Conservation (phyloP, 2,797 vertebrate genomes). For the Xyrichtys novacula region DNA sequence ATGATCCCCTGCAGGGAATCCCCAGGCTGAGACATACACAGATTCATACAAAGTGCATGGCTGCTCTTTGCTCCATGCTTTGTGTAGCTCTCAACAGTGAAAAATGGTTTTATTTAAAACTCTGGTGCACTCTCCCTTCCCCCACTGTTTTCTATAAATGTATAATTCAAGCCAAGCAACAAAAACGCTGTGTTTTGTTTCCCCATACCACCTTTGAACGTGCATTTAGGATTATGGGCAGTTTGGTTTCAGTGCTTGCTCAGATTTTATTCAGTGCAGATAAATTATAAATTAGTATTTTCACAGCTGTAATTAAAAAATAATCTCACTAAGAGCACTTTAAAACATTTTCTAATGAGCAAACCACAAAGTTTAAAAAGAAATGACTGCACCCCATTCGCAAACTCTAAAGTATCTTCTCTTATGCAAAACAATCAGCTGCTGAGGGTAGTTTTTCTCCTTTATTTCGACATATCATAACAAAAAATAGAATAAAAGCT, state of each 20-base stretch:
- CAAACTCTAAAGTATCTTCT: conserved; percentile 20
- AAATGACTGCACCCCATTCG: conserved; percentile 26
- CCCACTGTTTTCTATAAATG: conserved; percentile 48
- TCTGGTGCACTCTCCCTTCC: background rate
- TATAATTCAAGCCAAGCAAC: conserved; percentile 69
- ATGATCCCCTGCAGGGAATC: conserved; percentile 51
- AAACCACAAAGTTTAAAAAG: conserved; percentile 30
- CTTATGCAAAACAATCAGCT: conserved; percentile 19
- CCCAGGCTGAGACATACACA: conserved; percentile 39
- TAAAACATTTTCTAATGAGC: conserved; percentile 39
- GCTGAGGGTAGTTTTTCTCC: conserved; percentile 34
- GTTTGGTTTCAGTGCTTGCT: conserved; percentile 47
- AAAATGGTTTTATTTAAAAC: conserved; percentile 53
- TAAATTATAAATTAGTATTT: conserved; percentile 71
- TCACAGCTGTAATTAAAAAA: conserved; percentile 61
- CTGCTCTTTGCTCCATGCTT: conserved; percentile 34
- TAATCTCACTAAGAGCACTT: conserved; percentile 34
- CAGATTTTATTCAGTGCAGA: conserved; percentile 65
- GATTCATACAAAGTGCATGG: conserved; percentile 55
- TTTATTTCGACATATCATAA: conserved; percentile 18
- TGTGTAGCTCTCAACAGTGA: conserved; percentile 54
- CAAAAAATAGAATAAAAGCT: conserved; percentile 3
- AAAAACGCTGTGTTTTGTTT: conserved; percentile 62
- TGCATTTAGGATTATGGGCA: conserved; percentile 42
- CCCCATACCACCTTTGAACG: conserved; percentile 51